A percentile compares a stretch with the other conserved stretches of the same genome.
phyloP scores from a whole-genome alignment of 2,888 invertebrate species.

The Hemicrepidius hirtus region DNA sequence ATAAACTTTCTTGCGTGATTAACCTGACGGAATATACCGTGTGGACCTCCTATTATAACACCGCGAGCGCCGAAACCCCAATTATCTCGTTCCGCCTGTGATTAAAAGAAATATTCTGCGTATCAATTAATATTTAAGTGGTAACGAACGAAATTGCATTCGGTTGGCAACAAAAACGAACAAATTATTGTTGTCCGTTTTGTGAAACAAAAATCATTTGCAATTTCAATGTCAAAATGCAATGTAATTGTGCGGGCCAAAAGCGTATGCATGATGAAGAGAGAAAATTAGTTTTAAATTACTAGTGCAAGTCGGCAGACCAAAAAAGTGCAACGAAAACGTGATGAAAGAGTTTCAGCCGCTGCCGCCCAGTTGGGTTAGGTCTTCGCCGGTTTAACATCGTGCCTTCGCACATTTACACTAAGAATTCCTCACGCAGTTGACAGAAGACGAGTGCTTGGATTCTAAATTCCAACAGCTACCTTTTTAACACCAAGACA shows the following conservation, averaged over 20 bases:
- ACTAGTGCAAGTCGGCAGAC: constrained; percentile 44
- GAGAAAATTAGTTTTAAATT: constrained; percentile 54
- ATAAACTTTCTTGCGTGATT: constrained; percentile 10
- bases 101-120: constrained; percentile 37
- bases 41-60: constrained; percentile 23
- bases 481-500: constrained; percentile 30
- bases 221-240: constrained; percentile 51
- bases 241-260: constrained; percentile 48
- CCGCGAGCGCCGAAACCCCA: constrained; percentile 36
- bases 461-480: constrained; percentile 22
- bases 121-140: constrained; percentile 40
- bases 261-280: constrained; percentile 46
- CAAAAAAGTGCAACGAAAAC: constrained; percentile 53
- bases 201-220: constrained; percentile 42
- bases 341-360: constrained; percentile 60
- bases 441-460: constrained; percentile 40
- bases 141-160: constrained; percentile 17
- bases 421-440: constrained; percentile 36
- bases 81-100: constrained; percentile 35
- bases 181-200: constrained; percentile 14
- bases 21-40: constrained; percentile 11
- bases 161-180: constrained; percentile 15
- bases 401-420: constrained; percentile 38
- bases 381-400: constrained; percentile 39
- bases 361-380: constrained; percentile 54